Evolutionary conservation across 2,113 vertebrate genomes (phyloP).

Genomic region (Rissa tridactyla): DNA sequence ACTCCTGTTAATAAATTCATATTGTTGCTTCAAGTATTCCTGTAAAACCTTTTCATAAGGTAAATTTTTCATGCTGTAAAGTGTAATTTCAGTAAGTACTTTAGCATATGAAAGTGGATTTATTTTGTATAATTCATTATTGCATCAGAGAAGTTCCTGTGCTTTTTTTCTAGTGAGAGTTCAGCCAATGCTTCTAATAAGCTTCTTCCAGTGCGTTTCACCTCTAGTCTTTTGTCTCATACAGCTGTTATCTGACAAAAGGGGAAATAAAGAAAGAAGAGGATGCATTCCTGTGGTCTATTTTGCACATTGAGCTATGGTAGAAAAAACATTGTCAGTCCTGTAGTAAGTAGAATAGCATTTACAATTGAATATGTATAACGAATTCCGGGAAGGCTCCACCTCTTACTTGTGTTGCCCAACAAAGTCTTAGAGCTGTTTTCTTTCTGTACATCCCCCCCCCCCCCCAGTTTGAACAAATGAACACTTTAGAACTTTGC

Average conservation of each 20-base stretch:
- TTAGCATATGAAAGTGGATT: not conserved
- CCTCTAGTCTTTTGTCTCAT: not conserved
- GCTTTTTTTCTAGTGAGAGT: not conserved
- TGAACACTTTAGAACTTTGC: slow-evolving; percentile 39
- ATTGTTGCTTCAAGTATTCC: not conserved
- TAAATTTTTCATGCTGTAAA: not conserved
- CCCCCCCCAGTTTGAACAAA: slow-evolving; percentile 33
- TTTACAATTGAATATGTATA: slow-evolving; percentile 6
- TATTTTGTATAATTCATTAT: not conserved
- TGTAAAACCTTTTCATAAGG: not conserved
- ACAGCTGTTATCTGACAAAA: slow-evolving; percentile 19
- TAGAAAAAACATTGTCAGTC: not conserved
- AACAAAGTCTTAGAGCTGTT: not conserved
- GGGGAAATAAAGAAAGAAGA: not conserved
- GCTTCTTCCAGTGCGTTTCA: not conserved
- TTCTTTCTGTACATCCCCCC: not conserved
- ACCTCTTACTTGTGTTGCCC: not conserved
- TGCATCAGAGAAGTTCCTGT: not conserved
- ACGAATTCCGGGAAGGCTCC: not conserved
- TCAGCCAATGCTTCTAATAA: not conserved
- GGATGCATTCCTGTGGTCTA: not conserved
- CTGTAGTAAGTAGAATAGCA: not conserved
- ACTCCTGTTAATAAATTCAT: not conserved
- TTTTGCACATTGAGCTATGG: not conserved
- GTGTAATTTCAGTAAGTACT: not conserved